Evolutionary conservation across 1,140 invertebrate genomes (phyloP), one percentile per base, ranked within the genome.

Genomic region (Hesperophylax magnus): DNA sequence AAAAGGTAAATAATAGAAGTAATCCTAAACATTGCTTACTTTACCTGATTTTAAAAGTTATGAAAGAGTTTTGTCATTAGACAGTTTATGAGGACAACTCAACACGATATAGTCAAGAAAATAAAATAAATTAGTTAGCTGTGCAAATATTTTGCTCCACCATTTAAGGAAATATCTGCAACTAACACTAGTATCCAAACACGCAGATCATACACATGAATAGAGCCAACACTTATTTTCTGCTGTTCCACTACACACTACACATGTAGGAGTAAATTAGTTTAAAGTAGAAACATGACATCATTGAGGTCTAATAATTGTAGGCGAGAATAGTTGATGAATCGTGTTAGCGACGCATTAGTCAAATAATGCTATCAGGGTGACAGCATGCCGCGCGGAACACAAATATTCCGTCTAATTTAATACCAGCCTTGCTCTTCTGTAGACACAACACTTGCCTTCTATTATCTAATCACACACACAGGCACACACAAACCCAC

Each of bases 341-440:
- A 69, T 71, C 65, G 77, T 39, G 77, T 78, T 71, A 78, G 61
- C 63, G 63, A 69, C 77, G 53, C 77, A 67, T 78, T 69, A 78
- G 31, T 78, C 77, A 78, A 78, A 78, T 78, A 78, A 78, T 78
- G 61, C 18, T 31, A 78, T 78, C 77, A 67, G 61, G 53, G 61
- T 78, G 67, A 72, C 69, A 31, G 69, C 47, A 22, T 20, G 52
- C 24, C 24, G 22, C n/a, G 56, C 22, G 39, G 39, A 47, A 47
- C 39, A 47, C 39, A 47, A 77, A 61, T 47, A 77, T 61, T 39
- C 75, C n/a, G 5, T 20, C 77, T 82, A 82, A 82, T 82, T 82
- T 63, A 78, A 82, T 82, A 79, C 54, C 69, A 78, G 52, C 81
- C 67, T 39, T 80, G 81, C 80, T 47, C 39, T 82, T 78, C 72